These are phyloP conservation scores for Chelonia mydas DNA, from an alignment of 2,797 vertebrate genomes.

Conservation along the genomic window DNA sequence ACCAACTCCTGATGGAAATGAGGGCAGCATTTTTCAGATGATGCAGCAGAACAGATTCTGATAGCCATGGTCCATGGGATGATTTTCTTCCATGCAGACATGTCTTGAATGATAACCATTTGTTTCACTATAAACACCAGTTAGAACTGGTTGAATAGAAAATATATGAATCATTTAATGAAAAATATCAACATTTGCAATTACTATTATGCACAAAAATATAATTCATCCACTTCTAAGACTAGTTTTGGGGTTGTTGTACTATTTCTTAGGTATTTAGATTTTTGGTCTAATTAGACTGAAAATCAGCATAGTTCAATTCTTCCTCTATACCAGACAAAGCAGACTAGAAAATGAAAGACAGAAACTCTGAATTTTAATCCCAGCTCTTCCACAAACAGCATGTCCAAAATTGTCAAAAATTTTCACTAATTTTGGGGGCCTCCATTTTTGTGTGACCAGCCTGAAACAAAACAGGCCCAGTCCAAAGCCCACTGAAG, in stretches of 20 bases:
- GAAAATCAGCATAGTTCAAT: background rate
- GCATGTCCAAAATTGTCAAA: background rate
- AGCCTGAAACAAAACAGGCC: background rate
- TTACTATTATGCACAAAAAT: background rate
- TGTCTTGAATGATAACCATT: conserved; percentile 2
- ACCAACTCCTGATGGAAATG: conserved; percentile 3
- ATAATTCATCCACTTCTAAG: background rate
- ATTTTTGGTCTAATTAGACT: background rate
- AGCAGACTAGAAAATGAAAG: background rate
- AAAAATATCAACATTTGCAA: background rate
- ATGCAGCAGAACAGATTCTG: conserved; percentile 3
- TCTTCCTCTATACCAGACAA: background rate
- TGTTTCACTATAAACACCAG: background rate
- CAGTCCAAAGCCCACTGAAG: background rate
- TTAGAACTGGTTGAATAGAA: conserved; percentile 13
- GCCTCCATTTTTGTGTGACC: background rate
- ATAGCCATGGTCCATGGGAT: background rate
- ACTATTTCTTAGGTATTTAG: background rate
- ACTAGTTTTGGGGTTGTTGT: background rate
- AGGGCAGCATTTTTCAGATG: conserved; percentile 37
- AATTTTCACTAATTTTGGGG: background rate
- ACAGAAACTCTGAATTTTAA: background rate
- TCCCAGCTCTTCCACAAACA: background rate
- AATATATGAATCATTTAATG: background rate
- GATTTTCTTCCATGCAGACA: background rate